Conservation (phyloP, 2,113 vertebrate genomes). For the Amazona guildingii region DNA sequence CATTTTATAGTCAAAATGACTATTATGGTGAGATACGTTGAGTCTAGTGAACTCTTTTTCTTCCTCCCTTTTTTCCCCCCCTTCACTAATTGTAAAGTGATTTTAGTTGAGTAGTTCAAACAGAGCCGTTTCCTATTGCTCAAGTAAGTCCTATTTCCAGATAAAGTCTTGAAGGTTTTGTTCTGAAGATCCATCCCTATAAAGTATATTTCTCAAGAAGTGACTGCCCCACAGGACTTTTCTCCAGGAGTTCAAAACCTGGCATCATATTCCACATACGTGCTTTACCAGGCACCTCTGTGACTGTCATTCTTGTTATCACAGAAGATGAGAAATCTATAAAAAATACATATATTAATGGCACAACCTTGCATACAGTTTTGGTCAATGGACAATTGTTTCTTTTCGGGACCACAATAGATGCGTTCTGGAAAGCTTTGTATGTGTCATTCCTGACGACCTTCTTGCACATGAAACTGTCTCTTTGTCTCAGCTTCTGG, state of each 20-base stretch:
- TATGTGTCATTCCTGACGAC: background rate
- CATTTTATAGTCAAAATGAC: background rate
- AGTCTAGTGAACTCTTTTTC: background rate
- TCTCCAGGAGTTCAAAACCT: background rate
- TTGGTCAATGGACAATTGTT: background rate
- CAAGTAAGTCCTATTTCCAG: background rate
- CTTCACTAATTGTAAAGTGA: background rate
- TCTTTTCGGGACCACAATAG: background rate
- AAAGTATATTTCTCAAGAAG: background rate
- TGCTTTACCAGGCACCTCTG: background rate
- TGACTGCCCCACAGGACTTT: background rate
- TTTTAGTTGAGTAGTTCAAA: background rate
- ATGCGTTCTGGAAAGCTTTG: background rate
- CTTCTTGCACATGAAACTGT: background rate
- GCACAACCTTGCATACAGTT: background rate
- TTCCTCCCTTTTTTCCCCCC: fast-evolving
- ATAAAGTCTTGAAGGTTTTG: background rate
- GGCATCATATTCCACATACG: background rate
- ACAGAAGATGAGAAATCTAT: background rate
- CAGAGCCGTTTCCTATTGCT: background rate
- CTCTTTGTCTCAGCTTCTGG: background rate
- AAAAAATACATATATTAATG: background rate
- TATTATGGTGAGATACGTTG: background rate
- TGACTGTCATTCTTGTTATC: background rate
- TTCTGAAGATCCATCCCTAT: background rate